These are phyloP conservation scores for Euproctis similis DNA, from an alignment of 2,888 invertebrate species.

Conservation along the genomic window DNA sequence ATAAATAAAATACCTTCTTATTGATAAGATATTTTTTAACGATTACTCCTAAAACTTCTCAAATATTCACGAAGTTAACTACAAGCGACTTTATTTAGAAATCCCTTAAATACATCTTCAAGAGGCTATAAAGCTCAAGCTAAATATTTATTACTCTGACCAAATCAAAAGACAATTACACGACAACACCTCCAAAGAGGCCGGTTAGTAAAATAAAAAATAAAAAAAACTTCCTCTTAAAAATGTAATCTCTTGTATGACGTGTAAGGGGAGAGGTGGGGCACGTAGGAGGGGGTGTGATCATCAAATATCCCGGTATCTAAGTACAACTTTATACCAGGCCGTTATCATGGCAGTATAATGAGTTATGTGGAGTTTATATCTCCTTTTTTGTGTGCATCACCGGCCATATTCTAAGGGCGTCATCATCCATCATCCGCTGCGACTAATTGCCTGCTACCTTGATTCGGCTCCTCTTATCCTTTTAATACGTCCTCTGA, in stretches of 20 bases:
- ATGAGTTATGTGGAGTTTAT: slow-evolving; percentile 57
- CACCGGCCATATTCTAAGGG: slow-evolving; percentile 49
- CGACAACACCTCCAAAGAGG: slow-evolving; percentile 29
- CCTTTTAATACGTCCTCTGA: slow-evolving; percentile 66
- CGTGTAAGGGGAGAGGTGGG: slow-evolving; percentile 26
- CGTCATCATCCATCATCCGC: slow-evolving; percentile 71
- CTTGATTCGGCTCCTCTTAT: slow-evolving; percentile 65
- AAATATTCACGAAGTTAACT: no score
- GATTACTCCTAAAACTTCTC: no score
- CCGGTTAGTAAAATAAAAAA: slow-evolving; percentile 28
- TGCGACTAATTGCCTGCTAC: slow-evolving; percentile 73
- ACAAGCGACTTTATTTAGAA: no score
- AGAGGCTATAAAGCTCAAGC: no score
- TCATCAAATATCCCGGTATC: slow-evolving; percentile 57
- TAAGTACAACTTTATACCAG: slow-evolving; percentile 63
- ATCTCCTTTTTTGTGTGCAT: slow-evolving; percentile 66
- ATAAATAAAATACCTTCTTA: no score
- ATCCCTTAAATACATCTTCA: no score
- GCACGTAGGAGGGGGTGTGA: slow-evolving; percentile 39
- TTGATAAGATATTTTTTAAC: no score
- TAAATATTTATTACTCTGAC: slow-evolving; percentile 32
- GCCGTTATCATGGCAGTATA: slow-evolving; percentile 69
- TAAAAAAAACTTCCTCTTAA: slow-evolving; percentile 36
- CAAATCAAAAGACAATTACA: slow-evolving; percentile 36
- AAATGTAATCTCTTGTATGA: slow-evolving; percentile 43